A percentile compares a stretch with the other conserved stretches of the same genome.
Conservation (phyloP, 2,797 vertebrate genomes). For the Anguilla pacifica region DNA sequence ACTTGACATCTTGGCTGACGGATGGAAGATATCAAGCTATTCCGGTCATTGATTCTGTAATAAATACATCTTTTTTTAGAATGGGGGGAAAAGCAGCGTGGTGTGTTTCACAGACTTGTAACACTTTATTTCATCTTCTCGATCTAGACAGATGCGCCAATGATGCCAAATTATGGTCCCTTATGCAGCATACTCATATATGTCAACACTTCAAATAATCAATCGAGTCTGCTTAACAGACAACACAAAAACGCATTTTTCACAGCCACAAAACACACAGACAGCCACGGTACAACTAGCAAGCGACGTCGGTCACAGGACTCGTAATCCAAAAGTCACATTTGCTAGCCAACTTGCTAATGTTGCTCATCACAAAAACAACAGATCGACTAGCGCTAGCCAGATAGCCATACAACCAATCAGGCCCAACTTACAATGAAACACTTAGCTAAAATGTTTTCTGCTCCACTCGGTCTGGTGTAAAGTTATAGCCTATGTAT, state of each 20-base stretch:
- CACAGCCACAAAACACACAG: neutral
- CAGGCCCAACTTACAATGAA: neutral
- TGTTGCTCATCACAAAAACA: neutral
- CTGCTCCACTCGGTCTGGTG: too few relatives aligned
- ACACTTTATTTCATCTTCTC: neutral
- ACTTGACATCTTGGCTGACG: conserved; percentile 89
- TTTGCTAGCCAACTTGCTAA: conserved; percentile 5
- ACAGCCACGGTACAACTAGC: neutral
- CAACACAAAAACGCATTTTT: neutral
- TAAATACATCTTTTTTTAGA: conserved; percentile 33
- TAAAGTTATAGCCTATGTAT: too few relatives aligned
- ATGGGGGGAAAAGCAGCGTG: conserved; percentile 7
- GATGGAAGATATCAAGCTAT: conserved; percentile 48
- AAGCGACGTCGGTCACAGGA: neutral
- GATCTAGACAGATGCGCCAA: conserved; percentile 5
- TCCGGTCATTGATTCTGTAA: conserved; percentile 38
- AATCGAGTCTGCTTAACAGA: neutral
- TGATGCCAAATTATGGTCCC: conserved; percentile 6
- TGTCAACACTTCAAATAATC: neutral
- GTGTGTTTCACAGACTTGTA: neutral
- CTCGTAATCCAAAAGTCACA: neutral
- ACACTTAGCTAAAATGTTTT: neutral
- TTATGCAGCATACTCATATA: neutral
- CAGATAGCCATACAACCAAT: neutral
- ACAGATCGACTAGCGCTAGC: neutral